Conservation (phyloP, 2,113 vertebrate species). For the Halichoerus grypus region DNA sequence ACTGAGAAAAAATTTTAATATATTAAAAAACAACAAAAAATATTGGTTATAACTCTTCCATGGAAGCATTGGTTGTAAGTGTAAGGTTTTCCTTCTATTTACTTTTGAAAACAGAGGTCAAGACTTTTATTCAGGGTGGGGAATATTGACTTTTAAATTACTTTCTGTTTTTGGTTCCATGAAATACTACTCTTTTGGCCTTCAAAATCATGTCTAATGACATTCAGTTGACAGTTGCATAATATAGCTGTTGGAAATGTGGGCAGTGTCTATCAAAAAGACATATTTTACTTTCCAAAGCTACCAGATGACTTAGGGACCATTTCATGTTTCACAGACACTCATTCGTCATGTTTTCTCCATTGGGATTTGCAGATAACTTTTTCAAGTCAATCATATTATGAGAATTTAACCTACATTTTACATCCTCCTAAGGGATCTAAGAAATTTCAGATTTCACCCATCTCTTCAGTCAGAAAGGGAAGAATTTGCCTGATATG, state of each 20-base stretch:
- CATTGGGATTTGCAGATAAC: slow-evolving; percentile 37
- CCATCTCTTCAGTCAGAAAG: neutral
- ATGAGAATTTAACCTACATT: slow-evolving; percentile 55
- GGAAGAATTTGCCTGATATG: neutral
- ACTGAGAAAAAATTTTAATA: neutral
- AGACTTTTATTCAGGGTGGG: slow-evolving; percentile 19
- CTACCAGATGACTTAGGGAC: slow-evolving; percentile 39
- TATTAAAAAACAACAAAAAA: slow-evolving; percentile 16
- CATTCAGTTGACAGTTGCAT: slow-evolving; percentile 29
- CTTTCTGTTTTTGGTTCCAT: slow-evolving; percentile 60
- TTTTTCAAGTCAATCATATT: slow-evolving; percentile 57
- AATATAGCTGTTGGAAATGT: slow-evolving; percentile 66
- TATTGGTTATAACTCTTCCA: neutral
- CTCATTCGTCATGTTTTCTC: slow-evolving; percentile 52
- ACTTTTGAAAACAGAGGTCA: slow-evolving; percentile 51
- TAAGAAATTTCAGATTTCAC: slow-evolving; percentile 19
- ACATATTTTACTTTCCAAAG: slow-evolving; percentile 59
- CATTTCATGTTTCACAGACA: slow-evolving; percentile 46
- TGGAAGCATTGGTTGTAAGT: neutral
- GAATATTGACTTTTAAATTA: slow-evolving; percentile 74
- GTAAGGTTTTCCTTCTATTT: neutral
- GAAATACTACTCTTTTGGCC: slow-evolving; percentile 65
- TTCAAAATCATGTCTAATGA: slow-evolving; percentile 70
- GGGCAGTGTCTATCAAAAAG: slow-evolving; percentile 57
- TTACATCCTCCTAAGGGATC: neutral